Evolutionary conservation across 2,888 invertebrate genomes (phyloP), one percentile per base, ranked within the genome.

Genomic region (Synergus umbraculus): DNA sequence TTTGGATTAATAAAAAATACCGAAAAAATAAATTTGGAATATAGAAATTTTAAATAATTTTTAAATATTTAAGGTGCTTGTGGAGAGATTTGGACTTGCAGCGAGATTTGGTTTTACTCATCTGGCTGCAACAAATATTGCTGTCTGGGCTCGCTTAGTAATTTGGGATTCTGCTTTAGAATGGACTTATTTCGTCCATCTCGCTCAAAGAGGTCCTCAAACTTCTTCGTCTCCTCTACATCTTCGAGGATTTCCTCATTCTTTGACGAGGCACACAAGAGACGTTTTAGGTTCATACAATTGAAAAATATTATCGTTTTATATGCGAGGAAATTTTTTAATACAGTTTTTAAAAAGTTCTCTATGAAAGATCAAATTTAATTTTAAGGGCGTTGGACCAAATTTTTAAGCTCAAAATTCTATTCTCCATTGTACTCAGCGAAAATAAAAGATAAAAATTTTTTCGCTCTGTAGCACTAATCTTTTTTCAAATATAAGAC

Each of bases 41-140:
- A 37, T 37, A 37, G 37, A 37, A 37, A 37, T 37, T 67, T 58
- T 5, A 37, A 37, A 37, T 37, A 7, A 37, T 83, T 0, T 84
- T 54, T 8, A n/a, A 54, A 2, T 2, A 60, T 60, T 18, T 4
- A 22, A 94, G 93, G 93, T 93, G 49, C 89, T 93, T 29, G 93
- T 93, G 9, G 93, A 93, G 85, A 92, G 91, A 82, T 93, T 93
- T 80, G 93, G 93, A 7, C 87, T 93, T 64, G 92, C 92, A 10
- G 93, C 93, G 1, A 90, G 93, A 83, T 93, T 94, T 81, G 93
- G 93, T 8, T 93, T 94, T 85, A 93, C 93, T 87, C 94, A 94
- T 83, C 87, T 94, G 60, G 93, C 93, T 9, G 94, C 93, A 7
- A 93, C 94, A 2, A 94, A 94, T 85, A 88, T 94, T 46, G 93